A percentile compares a stretch with the other conserved stretches of the same genome.
Evolutionary conservation across 2,113 vertebrate species (phyloP).

Genomic region (Tichodroma muraria): DNA sequence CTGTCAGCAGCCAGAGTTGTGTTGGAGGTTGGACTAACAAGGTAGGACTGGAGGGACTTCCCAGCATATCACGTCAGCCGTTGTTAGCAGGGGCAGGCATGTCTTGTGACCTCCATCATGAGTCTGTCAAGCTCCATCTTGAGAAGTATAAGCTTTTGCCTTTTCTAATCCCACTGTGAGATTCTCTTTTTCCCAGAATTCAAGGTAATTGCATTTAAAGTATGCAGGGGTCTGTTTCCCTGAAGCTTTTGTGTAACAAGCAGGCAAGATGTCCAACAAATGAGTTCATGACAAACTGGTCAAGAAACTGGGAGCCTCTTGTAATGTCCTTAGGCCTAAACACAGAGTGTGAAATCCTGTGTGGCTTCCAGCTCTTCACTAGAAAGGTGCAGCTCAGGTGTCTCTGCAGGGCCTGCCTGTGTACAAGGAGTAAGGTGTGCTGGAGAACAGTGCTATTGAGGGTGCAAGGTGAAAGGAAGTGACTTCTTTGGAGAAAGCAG

Average conservation of each 20-base stretch:
- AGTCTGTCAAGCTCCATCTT: background rate
- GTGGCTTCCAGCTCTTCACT: background rate
- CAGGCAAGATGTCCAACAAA: background rate
- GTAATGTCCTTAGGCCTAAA: background rate
- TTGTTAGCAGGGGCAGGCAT: background rate
- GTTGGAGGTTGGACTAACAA: background rate
- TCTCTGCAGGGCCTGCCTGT: background rate
- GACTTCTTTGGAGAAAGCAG: background rate
- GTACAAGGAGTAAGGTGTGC: background rate
- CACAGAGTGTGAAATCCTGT: background rate
- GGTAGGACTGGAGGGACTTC: background rate
- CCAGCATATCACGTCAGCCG: background rate
- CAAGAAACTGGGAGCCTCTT: background rate
- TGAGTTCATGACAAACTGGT: background rate
- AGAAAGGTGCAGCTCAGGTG: background rate
- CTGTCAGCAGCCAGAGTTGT: background rate
- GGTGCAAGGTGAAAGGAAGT: background rate
- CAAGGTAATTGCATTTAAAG: constrained; percentile 5
- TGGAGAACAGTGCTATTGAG: background rate
- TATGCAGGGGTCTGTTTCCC: background rate
- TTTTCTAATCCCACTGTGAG: background rate
- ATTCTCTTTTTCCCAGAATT: background rate
- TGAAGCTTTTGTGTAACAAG: background rate
- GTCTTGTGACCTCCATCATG: constrained; percentile 12
- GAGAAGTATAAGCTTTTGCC: background rate